These are phyloP conservation scores for Drosophila mayri DNA, from an alignment of 1,140 invertebrate genomes.

Conservation along the genomic window DNA sequence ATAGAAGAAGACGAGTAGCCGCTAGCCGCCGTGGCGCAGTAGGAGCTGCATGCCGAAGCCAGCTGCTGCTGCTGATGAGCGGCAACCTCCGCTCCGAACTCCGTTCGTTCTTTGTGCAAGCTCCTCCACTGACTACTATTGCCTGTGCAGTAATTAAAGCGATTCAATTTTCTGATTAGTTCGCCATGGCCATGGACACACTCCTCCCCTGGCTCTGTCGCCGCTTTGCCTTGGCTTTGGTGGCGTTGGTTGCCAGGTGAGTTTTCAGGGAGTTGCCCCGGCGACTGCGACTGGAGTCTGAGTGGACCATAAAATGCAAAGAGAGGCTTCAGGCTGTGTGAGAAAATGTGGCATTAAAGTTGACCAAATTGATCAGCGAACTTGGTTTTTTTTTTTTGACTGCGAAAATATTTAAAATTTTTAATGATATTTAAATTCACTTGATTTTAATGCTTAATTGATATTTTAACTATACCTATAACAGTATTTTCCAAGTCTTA, in stretches of 20 bases:
- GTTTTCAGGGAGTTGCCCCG: conserved; percentile 43
- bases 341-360: conserved; percentile 47
- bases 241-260: conserved; percentile 40
- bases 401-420: conserved; percentile 19
- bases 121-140: conserved; percentile 62
- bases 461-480: background rate
- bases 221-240: background rate
- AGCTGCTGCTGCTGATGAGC: conserved; percentile 41
- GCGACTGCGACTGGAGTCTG: conserved; percentile 4
- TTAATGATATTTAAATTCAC: conserved; percentile 9
- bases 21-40: background rate
- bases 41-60: conserved; percentile 19
- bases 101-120: conserved; percentile 11
- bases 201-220: conserved; percentile 8
- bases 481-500: background rate
- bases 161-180: conserved; percentile 84
- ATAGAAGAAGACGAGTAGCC: conserved; percentile 77
- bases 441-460: conserved; percentile 3
- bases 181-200: conserved; percentile 79
- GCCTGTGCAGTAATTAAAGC: conserved; percentile 84
- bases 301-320: conserved; percentile 77
- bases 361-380: conserved; percentile 7
- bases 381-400: conserved; percentile 3
- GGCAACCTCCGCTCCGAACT: conserved; percentile 20
- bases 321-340: conserved; percentile 56